Evolutionary conservation across 2,888 invertebrate species (phyloP).

Genomic region (Lasioglossum malachurum): DNA sequence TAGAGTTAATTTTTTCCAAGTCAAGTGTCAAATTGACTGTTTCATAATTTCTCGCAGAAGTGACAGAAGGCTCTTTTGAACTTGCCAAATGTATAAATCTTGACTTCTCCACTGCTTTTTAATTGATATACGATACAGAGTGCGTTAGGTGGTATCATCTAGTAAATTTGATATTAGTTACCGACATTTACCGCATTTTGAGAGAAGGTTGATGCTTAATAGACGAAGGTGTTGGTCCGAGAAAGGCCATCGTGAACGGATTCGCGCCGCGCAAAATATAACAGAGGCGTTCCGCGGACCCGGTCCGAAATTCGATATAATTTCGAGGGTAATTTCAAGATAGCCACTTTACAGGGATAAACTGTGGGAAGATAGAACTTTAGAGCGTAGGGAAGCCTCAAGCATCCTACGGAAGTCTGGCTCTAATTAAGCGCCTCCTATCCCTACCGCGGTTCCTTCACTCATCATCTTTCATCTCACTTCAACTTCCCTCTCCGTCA

Average conservation of each 20-base stretch:
- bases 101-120: not conserved
- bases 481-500: constrained; percentile 54
- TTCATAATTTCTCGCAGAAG: not conserved
- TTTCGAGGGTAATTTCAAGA: constrained; percentile 79
- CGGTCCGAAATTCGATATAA: constrained; percentile 76
- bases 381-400: constrained; percentile 82
- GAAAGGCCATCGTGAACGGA: not conserved
- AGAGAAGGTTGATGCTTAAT: not conserved
- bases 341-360: constrained; percentile 84
- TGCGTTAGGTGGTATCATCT: not conserved
- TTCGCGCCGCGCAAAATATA: not conserved
- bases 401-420: constrained; percentile 84
- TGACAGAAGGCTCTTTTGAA: not conserved
- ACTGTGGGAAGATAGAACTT: constrained; percentile 82
- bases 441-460: constrained; percentile 77
- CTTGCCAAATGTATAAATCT: not conserved
- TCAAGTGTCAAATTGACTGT: not conserved
- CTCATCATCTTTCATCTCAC: constrained; percentile 82
- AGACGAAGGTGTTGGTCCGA: not conserved
- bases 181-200: not conserved
- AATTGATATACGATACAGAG: not conserved
- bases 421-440: constrained; percentile 84
- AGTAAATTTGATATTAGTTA: not conserved
- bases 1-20: not conserved
- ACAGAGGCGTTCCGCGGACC: constrained; percentile 20